Evolutionary conservation across 2,888 invertebrate genomes (phyloP).

Genomic region (Epiblema foenella): DNA sequence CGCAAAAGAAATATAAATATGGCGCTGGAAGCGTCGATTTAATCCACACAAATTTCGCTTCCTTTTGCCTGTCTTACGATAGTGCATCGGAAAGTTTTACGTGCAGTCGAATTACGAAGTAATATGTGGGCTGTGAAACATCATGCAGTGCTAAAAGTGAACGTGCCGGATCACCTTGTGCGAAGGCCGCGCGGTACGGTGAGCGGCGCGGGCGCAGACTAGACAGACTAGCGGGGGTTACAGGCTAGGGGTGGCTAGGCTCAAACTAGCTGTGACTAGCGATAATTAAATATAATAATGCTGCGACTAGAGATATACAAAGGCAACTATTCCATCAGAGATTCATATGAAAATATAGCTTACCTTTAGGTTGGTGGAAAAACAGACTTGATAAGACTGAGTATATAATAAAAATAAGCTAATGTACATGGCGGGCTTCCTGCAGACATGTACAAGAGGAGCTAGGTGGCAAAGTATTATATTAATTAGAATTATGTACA

Average conservation of each 20-base stretch:
- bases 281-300: not conserved
- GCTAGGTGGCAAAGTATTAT: not conserved
- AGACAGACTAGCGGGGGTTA: conserved; percentile 18
- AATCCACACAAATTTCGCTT: conserved; percentile 18
- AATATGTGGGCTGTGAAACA: conserved; percentile 29
- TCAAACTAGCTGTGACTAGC: not conserved
- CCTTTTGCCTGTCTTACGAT: conserved; percentile 25
- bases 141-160: conserved; percentile 39
- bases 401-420: not conserved
- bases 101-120: conserved; percentile 36
- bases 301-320: not conserved
- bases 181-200: conserved; percentile 22
- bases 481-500: not conserved
- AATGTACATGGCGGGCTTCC: not conserved
- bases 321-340: not conserved
- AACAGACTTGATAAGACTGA: not conserved
- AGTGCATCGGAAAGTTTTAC: conserved; percentile 8
- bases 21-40: not conserved
- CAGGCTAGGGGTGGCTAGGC: not conserved
- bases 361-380: not conserved
- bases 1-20: not conserved
- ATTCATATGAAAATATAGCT: not conserved
- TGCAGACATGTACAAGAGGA: not conserved
- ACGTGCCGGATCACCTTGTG: conserved; percentile 34
- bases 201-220: conserved; percentile 18